Evolutionary conservation across 2,888 invertebrate genomes (phyloP), one percentile per base, ranked within the genome.

Genomic region (Synergus japonicus): DNA sequence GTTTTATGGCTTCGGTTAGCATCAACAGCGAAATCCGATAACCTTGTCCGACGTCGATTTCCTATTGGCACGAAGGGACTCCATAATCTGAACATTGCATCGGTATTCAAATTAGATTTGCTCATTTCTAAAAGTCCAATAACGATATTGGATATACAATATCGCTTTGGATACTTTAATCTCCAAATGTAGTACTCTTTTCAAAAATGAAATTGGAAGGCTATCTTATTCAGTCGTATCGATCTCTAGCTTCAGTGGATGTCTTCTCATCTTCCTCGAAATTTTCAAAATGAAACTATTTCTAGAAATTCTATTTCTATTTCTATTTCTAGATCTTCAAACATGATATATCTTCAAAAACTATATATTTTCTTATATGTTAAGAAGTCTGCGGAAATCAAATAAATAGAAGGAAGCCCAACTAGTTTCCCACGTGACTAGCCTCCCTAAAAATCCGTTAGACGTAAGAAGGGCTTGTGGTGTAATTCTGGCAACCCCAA

Each of bases 1-100:
- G 13, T 85, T 86, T 84, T 87, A 87, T 60, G 89, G 89, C 86
- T 90, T 90, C 89, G 82, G 84, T 88, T 88, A 87, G 86, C 84
- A 88, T 85, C 85, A 83, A 85, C 81, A 73, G 78, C 76, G 89
- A 88, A 90, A 89, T 86, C 86, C 81, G 87, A 90, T 89, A 89
- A 86, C 82, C 86, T 87, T 87, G 85, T 83, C 84, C 84, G 83
- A 77, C 78, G 81, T 79, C 79, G 12, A 60, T 60, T 22, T 60
- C 12, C 22, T 60, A 10, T 37, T 5, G 12, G 60, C 18, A 60
- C 12, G 12, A 60, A 60, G 18, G 18, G 22, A 60, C 22, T 60
- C 4, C 0, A 22, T n/a, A 60, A 60, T 22, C 12, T 10, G 18
- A 3, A 2, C 18, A 60, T 60, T 22, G 22, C 60, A 9, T 22